Evolutionary conservation across 2,113 vertebrate genomes (phyloP), one percentile per base, ranked within the genome.

Genomic region (Oryzias curvinotus): DNA sequence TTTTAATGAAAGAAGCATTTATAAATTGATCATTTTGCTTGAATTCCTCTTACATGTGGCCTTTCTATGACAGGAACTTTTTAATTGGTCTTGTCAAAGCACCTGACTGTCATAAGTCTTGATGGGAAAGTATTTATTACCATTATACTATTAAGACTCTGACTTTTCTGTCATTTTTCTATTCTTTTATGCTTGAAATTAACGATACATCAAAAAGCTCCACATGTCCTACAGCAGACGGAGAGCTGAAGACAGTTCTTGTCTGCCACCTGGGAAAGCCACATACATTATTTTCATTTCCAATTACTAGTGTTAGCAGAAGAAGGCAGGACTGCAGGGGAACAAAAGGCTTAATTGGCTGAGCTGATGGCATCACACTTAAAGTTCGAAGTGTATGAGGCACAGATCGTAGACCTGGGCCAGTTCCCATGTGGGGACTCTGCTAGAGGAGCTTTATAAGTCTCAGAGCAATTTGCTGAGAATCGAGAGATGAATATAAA

Each of bases 381-480:
- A 82, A 84, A 89, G 88, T 85, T 86, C 82, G 82, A 84, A 88
- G 84, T 83, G 83, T 85, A 84, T 66, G 80, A 88, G 89, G 86
- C 87, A 86, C 86, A 86, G 86, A 90, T 88, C 83, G 69, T 61
- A 84, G 77, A 85, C 84, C 75, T 41, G 45, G 80, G 81, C 80
- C 78, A 62, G 82, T 77, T 92, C 90, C 90, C 89, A 86, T 77
- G 88, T 89, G 91, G 87, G 81, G 60, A 53, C 74, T 78, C 68
- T 81, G 78, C 80, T 72, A 57, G 74, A 83, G 82, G 86, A 80
- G 80, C 82, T 83, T 88, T 85, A 68, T 62, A 87, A 87, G 83
- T 90, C 89, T 90, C 87, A 83, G 73, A 91, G 88, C 92, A 92
- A 92, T 92, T 92, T 92, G 79, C 85, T 85, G 82, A 67, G 83